Percentiles rank a stretch among this genome's conserved stretches.
These are phyloP conservation scores for Reinhardtius hippoglossoides DNA, from an alignment of 2,113 vertebrate genomes.

Conservation along the genomic window DNA sequence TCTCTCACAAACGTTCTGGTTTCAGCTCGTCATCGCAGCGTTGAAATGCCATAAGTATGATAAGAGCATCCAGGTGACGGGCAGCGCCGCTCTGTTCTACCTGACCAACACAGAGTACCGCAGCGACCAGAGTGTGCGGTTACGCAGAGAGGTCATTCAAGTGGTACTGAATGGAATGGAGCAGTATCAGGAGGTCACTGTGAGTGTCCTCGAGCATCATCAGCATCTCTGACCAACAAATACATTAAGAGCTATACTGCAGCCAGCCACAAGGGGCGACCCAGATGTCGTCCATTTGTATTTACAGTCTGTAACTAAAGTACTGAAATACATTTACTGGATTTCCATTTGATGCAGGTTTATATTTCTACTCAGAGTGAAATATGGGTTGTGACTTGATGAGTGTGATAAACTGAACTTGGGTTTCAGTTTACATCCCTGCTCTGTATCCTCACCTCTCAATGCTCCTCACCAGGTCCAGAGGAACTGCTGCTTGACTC, in stretches of 20 bases:
- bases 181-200: conserved; percentile 98
- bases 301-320: too few species aligned
- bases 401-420: too few species aligned
- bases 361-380: too few species aligned
- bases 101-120: conserved; percentile 96
- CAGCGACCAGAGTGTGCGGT: conserved; percentile 89
- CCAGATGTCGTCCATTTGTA: too few species aligned
- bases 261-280: too few species aligned
- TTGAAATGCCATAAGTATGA: conserved; percentile 97
- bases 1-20: not conserved
- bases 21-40: conserved; percentile 93
- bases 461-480: conserved; percentile 86
- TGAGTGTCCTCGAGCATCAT: conserved; percentile 67
- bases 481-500: conserved; percentile 96
- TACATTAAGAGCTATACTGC: too few species aligned
- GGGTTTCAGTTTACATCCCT: not conserved
- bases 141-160: conserved; percentile 94
- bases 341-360: too few species aligned
- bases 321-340: too few species aligned
- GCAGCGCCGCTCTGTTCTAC: conserved; percentile 96
- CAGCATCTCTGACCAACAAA: not conserved
- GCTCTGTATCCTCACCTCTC: not conserved
- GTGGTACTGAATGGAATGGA: conserved; percentile 99
- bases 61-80: conserved; percentile 97
- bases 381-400: too few species aligned